phyloP scores from a whole-genome alignment of 2,113 vertebrate species.

The Poeciliopsis occidentalis region DNA sequence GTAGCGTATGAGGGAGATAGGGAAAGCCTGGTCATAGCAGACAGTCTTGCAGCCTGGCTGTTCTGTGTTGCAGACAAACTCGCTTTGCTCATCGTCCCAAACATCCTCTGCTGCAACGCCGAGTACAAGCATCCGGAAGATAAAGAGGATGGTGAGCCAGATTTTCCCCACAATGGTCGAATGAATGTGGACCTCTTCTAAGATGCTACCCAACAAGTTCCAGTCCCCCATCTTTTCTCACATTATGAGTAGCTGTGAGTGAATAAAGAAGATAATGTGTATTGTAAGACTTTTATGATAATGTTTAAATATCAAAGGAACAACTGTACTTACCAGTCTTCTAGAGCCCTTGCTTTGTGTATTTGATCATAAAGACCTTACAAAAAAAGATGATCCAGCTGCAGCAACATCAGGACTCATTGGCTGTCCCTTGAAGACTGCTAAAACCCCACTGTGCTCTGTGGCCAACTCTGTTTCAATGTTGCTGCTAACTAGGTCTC shows the following conservation, averaged over 20 bases:
- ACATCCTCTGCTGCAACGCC: constrained; percentile 94
- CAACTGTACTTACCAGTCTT: constrained; percentile 46
- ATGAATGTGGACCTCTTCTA: constrained; percentile 95
- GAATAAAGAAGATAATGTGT: neutral
- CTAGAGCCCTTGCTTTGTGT: constrained; percentile 16
- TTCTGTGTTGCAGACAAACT: constrained; percentile 94
- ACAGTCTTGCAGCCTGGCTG: constrained; percentile 94
- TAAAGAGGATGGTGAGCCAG: constrained; percentile 96
- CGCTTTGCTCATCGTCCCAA: constrained; percentile 93
- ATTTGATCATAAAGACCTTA: constrained; percentile 2
- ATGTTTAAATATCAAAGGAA: neutral
- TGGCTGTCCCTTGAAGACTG: constrained; percentile 26
- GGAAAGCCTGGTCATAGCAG: constrained; percentile 94
- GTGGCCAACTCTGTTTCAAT: constrained; percentile 49
- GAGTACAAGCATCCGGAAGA: constrained; percentile 94
- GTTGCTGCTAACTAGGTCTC: constrained; percentile 63
- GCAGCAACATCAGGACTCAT: constrained; percentile 10
- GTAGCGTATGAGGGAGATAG: constrained; percentile 93
- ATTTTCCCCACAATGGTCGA: constrained; percentile 96
- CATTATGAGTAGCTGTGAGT: constrained; percentile 64
- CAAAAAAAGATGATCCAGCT: constrained; percentile 5
- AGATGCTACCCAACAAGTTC: constrained; percentile 91
- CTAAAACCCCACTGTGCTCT: constrained; percentile 12
- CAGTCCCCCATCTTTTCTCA: constrained; percentile 92
- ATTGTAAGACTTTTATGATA: neutral